Conservation (phyloP, 2,797 vertebrate species). For the Buphagus erythrorhynchus region DNA sequence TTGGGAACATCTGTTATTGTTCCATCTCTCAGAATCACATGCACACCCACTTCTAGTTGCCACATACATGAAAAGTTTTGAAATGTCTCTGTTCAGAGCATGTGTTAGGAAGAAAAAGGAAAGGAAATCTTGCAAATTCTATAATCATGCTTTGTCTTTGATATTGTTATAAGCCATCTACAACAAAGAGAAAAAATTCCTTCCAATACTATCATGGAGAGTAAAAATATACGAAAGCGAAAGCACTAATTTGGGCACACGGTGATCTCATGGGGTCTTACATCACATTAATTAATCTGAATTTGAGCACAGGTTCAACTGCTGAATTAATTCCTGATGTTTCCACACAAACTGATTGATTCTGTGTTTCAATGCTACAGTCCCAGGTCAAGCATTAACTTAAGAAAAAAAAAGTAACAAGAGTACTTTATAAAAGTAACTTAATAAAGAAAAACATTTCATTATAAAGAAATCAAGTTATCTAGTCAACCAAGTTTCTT, state of each 20-base stretch:
- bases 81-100: neutral
- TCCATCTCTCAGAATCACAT: neutral
- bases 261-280: neutral
- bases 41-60: neutral
- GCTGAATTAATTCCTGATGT: neutral
- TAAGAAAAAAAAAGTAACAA: neutral
- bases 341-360: neutral
- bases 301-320: neutral
- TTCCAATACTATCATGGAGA: neutral
- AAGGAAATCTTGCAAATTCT: neutral
- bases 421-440: neutral
- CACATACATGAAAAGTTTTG: neutral
- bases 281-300: neutral
- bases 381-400: neutral
- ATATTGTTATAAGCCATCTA: neutral
- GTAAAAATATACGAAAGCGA: neutral
- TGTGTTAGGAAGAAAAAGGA: neutral
- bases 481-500: neutral
- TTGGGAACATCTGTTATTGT: conserved; percentile 33
- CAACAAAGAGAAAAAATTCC: neutral
- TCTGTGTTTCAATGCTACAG: neutral
- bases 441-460: neutral
- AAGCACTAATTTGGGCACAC: neutral
- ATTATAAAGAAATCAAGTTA: neutral
- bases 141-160: neutral